Conservation (phyloP, 2,888 invertebrate genomes). For the Gymnocheta viridis region DNA sequence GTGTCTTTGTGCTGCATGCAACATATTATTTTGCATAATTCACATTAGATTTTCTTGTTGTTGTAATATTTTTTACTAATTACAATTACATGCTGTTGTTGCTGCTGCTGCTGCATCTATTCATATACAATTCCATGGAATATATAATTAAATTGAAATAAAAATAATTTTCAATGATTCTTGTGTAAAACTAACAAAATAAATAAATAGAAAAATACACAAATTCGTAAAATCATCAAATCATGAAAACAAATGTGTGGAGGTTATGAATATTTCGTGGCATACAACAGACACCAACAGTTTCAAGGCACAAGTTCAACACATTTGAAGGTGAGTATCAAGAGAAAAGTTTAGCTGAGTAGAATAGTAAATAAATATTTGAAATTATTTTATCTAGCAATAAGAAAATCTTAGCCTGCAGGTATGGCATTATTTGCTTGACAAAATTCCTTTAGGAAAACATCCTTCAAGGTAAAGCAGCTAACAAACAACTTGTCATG, state of each 20-base stretch:
- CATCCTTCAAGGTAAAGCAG: too few species aligned
- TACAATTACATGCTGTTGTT: conserved; percentile 58
- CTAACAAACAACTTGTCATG: too few species aligned
- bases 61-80: conserved; percentile 44
- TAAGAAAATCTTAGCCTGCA: too few species aligned
- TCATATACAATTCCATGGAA: conserved; percentile 65
- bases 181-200: conserved; percentile 18
- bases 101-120: not conserved
- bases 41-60: conserved; percentile 60
- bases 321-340: conserved; percentile 55
- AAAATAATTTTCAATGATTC: conserved; percentile 66
- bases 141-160: conserved; percentile 53
- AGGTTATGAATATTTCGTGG: conserved; percentile 38
- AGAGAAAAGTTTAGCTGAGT: not conserved
- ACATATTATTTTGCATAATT: conserved; percentile 70
- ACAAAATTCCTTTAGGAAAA: too few species aligned
- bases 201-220: not conserved
- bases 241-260: conserved; percentile 60
- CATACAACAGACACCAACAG: conserved; percentile 6
- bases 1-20: conserved; percentile 71
- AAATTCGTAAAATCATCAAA: conserved; percentile 40
- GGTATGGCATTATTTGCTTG: too few species aligned
- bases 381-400: not conserved
- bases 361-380: not conserved
- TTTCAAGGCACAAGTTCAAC: conserved; percentile 69